phyloP scores from a whole-genome alignment of 2,888 invertebrate species.

The Emmelina monodactyla region DNA sequence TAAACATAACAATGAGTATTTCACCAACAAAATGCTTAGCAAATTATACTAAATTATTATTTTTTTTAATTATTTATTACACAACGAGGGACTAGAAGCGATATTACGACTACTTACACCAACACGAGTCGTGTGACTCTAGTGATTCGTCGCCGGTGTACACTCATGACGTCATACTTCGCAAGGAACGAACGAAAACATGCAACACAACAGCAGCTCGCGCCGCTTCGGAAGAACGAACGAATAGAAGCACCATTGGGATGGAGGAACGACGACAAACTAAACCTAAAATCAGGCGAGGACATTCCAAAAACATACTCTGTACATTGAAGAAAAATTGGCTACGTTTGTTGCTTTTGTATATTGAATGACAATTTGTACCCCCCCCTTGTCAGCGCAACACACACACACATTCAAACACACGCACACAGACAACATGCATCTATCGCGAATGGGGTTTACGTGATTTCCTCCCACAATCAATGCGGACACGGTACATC shows the following conservation, averaged over 20 bases:
- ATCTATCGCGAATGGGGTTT: slow-evolving; percentile 45
- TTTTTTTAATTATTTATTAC: slow-evolving; percentile 13
- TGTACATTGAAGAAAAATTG: slow-evolving; percentile 11
- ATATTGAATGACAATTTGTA: too few relatives aligned
- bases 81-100: slow-evolving; percentile 42
- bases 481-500: slow-evolving; percentile 13
- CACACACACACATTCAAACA: slow-evolving; percentile 11
- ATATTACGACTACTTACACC: slow-evolving; percentile 4
- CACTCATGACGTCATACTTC: too few relatives aligned
- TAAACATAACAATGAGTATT: slow-evolving; percentile 25
- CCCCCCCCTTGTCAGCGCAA: slow-evolving; percentile 12
- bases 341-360: too few relatives aligned
- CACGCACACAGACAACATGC: slow-evolving; percentile 20
- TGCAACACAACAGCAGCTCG: neutral
- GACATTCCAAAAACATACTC: too few relatives aligned
- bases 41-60: neutral
- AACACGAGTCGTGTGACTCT: too few relatives aligned
- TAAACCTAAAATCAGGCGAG: neutral
- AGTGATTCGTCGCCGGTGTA: too few relatives aligned
- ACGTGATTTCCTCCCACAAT: slow-evolving; percentile 22
- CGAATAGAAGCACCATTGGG: neutral
- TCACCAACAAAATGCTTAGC: neutral
- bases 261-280: neutral
- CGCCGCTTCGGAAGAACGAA: neutral
- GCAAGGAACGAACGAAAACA: too few relatives aligned